These are phyloP conservation scores for Drosophila rubida DNA, from an alignment of 2,888 invertebrate species.

Conservation along the genomic window DNA sequence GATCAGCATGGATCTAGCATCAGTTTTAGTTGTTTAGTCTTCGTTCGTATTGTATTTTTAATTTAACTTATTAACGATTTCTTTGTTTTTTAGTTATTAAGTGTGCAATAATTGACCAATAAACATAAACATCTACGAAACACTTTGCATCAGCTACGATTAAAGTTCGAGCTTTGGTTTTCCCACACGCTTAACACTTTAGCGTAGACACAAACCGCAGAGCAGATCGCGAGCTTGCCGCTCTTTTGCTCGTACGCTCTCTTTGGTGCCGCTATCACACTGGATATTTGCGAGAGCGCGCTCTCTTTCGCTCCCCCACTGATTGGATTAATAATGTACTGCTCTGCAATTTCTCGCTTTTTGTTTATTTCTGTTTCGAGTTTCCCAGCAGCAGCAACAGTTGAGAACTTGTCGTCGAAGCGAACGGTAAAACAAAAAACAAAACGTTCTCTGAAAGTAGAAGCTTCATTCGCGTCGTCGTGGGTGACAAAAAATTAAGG, in stretches of 20 bases:
- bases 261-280: slow-evolving; percentile 11
- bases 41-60: slow-evolving; percentile 66
- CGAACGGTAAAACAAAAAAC: slow-evolving; percentile 50
- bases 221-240: slow-evolving; percentile 17
- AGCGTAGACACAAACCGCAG: slow-evolving; percentile 23
- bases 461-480: slow-evolving; percentile 50
- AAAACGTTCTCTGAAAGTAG: slow-evolving; percentile 39
- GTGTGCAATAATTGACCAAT: slow-evolving; percentile 62
- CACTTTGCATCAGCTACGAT: background rate
- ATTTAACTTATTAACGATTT: slow-evolving; percentile 48
- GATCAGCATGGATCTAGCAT: slow-evolving; percentile 32
- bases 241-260: background rate
- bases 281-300: slow-evolving; percentile 25
- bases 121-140: slow-evolving; percentile 26
- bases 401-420: slow-evolving; percentile 57
- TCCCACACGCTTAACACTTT: background rate
- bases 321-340: slow-evolving; percentile 2
- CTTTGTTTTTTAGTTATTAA: slow-evolving; percentile 68
- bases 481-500: slow-evolving; percentile 47
- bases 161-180: background rate
- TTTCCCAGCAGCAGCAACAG: slow-evolving; percentile 54
- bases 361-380: slow-evolving; percentile 66
- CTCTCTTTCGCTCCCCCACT: slow-evolving; percentile 27
- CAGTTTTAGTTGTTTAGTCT: slow-evolving; percentile 56
- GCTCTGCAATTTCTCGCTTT: slow-evolving; percentile 42